These are phyloP conservation scores for Mormyrus hasselquistii DNA, from an alignment of 2,797 vertebrate species.

Conservation along the genomic window DNA sequence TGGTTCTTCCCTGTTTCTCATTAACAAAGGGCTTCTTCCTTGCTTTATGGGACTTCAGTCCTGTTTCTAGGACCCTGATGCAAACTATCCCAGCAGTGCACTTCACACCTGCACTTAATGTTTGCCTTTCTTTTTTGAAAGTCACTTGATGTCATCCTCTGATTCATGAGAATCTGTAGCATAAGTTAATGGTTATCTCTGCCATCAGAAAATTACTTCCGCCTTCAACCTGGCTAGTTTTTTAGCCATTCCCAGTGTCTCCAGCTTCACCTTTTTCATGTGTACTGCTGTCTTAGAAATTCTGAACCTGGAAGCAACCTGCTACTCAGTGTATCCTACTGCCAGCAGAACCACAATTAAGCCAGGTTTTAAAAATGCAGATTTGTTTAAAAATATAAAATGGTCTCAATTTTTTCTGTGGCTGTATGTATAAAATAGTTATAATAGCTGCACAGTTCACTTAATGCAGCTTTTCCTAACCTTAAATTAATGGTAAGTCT, in stretches of 20 bases:
- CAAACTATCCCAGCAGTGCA: no score
- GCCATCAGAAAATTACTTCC: neutral
- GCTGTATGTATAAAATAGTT: neutral
- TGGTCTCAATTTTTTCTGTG: neutral
- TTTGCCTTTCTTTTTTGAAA: neutral
- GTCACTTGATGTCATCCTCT: neutral
- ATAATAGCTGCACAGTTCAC: neutral
- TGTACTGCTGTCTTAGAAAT: neutral
- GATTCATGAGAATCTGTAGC: neutral
- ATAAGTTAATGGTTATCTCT: neutral
- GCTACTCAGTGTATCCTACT: neutral
- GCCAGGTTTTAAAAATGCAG: neutral
- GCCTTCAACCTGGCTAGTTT: neutral
- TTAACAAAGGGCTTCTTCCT: no score
- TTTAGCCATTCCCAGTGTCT: neutral
- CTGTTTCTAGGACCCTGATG: no score
- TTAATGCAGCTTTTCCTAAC: neutral
- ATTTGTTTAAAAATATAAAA: neutral
- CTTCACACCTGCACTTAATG: neutral
- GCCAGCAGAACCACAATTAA: neutral
- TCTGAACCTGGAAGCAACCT: neutral
- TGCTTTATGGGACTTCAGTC: no score
- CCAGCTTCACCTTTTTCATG: neutral
- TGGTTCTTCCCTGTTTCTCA: neutral
- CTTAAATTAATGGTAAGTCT: neutral